phyloP scores from a whole-genome alignment of 2,797 vertebrate genomes.

The Margarornis squamiger region DNA sequence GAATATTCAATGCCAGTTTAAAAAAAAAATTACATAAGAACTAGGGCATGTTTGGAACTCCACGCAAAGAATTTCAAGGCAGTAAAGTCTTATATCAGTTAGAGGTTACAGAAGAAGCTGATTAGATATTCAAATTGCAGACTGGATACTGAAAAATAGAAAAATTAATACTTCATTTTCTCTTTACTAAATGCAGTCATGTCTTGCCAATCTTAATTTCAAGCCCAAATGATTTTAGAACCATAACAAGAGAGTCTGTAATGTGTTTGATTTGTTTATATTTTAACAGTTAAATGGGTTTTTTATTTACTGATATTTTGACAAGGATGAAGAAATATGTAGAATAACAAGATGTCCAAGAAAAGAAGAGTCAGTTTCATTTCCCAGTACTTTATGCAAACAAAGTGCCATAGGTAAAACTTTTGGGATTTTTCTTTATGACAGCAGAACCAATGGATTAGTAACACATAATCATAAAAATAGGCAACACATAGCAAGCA shows the following conservation, averaged over 20 bases:
- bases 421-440: not conserved
- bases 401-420: not conserved
- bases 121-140: constrained; percentile 45
- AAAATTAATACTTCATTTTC: constrained; percentile 64
- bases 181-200: constrained; percentile 49
- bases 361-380: not conserved
- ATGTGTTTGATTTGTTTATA: constrained; percentile 56
- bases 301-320: constrained; percentile 21
- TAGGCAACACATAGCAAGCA: not conserved
- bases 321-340: not conserved
- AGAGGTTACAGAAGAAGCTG: not conserved
- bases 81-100: not conserved
- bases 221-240: constrained; percentile 55
- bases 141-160: constrained; percentile 49
- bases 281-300: not conserved
- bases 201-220: constrained; percentile 69
- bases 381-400: not conserved
- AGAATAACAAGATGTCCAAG: not conserved
- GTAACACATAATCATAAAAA: not conserved
- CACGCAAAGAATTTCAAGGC: not conserved
- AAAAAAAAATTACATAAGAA: not conserved
- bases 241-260: not conserved
- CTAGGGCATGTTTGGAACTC: not conserved
- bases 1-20: not conserved
- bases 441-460: not conserved